Percentiles rank a stretch among this genome's conserved stretches.
These are phyloP conservation scores for Coregonus sp. DNA, from an alignment of 2,797 vertebrate species.

Conservation along the genomic window DNA sequence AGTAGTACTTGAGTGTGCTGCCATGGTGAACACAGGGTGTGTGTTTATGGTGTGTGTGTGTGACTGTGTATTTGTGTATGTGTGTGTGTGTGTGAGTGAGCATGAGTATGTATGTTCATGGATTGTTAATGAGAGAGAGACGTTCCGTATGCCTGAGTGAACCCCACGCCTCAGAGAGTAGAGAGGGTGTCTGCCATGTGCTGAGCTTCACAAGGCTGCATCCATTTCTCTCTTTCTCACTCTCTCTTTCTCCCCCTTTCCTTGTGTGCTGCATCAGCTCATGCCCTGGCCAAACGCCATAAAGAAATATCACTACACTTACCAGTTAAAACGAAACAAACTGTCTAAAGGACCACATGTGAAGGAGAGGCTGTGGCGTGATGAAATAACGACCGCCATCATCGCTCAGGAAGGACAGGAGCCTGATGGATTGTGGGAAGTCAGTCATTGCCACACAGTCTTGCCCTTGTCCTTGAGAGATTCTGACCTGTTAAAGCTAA, in stretches of 20 bases:
- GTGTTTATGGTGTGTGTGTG: too few relatives aligned
- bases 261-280: not conserved
- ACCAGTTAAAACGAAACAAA: not conserved
- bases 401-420: slow-evolving; percentile 15
- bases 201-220: slow-evolving; percentile 20
- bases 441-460: slow-evolving; percentile 6
- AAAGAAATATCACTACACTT: slow-evolving; percentile 3
- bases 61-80: too few relatives aligned
- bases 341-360: not conserved
- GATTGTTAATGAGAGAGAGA: too few relatives aligned
- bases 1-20: too few relatives aligned
- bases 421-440: slow-evolving; percentile 26
- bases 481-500: not conserved
- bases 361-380: not conserved
- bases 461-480: slow-evolving; percentile 16
- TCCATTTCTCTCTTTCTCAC: slow-evolving; percentile 10
- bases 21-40: too few relatives aligned
- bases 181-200: slow-evolving; percentile 14
- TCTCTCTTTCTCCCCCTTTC: not conserved
- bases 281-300: slow-evolving; percentile 6
- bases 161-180: slow-evolving; percentile 24
- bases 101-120: too few relatives aligned
- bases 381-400: not conserved
- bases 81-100: too few relatives aligned
- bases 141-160: too few relatives aligned